Conservation (phyloP, 2,888 invertebrate species). For the Ochropleura leucogaster region DNA sequence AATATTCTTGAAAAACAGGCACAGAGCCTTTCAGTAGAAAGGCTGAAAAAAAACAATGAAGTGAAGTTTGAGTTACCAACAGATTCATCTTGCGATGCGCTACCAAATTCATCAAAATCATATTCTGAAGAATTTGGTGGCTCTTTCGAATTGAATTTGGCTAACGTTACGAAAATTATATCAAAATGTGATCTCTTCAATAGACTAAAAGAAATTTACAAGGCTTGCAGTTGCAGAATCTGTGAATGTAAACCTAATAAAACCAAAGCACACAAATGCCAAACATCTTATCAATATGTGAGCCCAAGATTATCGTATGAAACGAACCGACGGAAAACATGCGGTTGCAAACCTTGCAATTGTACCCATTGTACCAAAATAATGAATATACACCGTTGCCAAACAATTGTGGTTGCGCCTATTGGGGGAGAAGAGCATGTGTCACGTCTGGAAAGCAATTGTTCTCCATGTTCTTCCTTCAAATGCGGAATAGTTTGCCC, state of each 20-base stretch:
- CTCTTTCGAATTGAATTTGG: constrained; percentile 3
- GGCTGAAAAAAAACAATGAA: neutral
- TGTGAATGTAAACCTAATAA: constrained; percentile 77
- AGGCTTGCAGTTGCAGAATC: constrained; percentile 83
- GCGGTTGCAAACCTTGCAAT: constrained; percentile 73
- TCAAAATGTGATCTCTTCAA: constrained; percentile 74
- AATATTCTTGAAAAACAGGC: neutral
- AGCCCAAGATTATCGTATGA: constrained; percentile 40
- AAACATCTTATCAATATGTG: constrained; percentile 72
- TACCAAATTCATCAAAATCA: too few relatives aligned
- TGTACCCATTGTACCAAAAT: constrained; percentile 63
- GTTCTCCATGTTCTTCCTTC: constrained; percentile 78
- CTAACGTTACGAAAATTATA: constrained; percentile 35
- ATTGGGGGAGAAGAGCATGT: constrained; percentile 62
- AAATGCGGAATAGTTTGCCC: constrained; percentile 70
- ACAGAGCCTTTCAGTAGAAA: neutral
- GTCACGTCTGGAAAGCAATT: constrained; percentile 70
- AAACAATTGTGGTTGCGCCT: constrained; percentile 68
- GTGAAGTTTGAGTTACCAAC: neutral
- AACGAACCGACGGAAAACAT: constrained; percentile 40
- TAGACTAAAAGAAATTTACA: constrained; percentile 79
- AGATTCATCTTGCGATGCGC: neutral
- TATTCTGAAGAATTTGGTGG: neutral
- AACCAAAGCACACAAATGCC: constrained; percentile 68
- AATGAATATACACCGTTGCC: constrained; percentile 43